Conservation (phyloP, 2,888 invertebrate species). For the Hylaea fasciaria region DNA sequence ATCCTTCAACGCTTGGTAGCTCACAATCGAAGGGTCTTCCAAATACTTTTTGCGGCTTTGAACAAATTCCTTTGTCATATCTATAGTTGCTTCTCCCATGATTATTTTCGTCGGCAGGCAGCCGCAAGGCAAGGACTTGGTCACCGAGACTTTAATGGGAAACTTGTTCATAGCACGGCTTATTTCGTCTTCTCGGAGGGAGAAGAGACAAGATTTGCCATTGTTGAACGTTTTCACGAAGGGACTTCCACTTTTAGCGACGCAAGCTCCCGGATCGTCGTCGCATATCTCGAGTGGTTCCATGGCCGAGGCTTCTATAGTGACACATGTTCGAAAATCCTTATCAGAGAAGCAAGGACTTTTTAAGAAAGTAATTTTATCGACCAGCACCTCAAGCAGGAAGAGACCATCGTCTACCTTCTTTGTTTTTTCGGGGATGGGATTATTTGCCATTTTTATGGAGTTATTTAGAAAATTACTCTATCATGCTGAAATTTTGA, state of each 20-base stretch:
- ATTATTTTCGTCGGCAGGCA: slow-evolving; percentile 86
- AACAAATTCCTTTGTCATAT: slow-evolving; percentile 85
- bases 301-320: slow-evolving; percentile 84
- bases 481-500: slow-evolving; percentile 39
- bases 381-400: slow-evolving; percentile 87
- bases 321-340: slow-evolving; percentile 85
- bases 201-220: slow-evolving; percentile 89
- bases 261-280: slow-evolving; percentile 79
- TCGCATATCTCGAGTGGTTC: slow-evolving; percentile 86
- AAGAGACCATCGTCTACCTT: slow-evolving; percentile 85
- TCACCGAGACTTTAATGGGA: slow-evolving; percentile 84
- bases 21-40: slow-evolving; percentile 75
- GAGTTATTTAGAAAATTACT: slow-evolving; percentile 30
- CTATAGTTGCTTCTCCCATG: slow-evolving; percentile 85
- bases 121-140: slow-evolving; percentile 86
- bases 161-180: slow-evolving; percentile 81
- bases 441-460: slow-evolving; percentile 55
- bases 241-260: slow-evolving; percentile 67
- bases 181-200: slow-evolving; percentile 83
- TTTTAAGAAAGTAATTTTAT: slow-evolving; percentile 74
- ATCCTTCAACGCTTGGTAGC: slow-evolving; percentile 86
- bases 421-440: slow-evolving; percentile 66
- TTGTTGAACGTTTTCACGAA: slow-evolving; percentile 83
- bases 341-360: slow-evolving; percentile 76
- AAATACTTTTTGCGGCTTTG: slow-evolving; percentile 80